A percentile compares a stretch with the other conserved stretches of the same genome.
Evolutionary conservation across 2,113 vertebrate genomes (phyloP).

Genomic region (Pardalotus punctatus): DNA sequence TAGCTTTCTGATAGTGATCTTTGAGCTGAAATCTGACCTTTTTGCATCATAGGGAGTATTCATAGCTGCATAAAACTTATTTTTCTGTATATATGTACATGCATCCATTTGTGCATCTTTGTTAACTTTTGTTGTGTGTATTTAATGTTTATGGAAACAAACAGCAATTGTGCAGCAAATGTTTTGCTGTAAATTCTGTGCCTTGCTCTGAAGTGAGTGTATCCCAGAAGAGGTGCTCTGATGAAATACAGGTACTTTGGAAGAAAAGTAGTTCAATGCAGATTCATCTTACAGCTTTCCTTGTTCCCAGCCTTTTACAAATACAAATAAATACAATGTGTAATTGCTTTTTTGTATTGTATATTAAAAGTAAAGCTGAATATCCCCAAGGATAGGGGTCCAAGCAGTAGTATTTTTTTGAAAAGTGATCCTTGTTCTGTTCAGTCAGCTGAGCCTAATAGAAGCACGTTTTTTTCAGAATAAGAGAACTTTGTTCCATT

Average conservation of each 20-base stretch:
- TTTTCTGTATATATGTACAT: not conserved
- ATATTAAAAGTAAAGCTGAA: not conserved
- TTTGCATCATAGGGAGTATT: not conserved
- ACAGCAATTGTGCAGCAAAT: not conserved
- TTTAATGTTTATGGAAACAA: not conserved
- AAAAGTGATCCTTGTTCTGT: not conserved
- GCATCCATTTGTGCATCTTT: not conserved
- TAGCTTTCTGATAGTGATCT: not conserved
- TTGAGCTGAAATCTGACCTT: not conserved
- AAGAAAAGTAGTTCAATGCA: not conserved
- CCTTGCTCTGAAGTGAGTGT: not conserved
- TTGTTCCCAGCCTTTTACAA: not conserved
- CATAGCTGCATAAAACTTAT: not conserved
- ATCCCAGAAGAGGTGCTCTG: not conserved
- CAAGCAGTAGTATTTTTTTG: not conserved
- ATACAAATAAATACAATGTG: fast-evolving
- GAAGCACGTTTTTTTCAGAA: not conserved
- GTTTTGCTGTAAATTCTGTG: not conserved
- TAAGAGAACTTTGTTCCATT: not conserved
- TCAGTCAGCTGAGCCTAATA: not conserved
- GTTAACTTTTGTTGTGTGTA: not conserved
- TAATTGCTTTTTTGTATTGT: not conserved
- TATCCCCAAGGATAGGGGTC: not conserved
- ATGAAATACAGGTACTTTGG: not conserved
- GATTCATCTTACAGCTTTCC: not conserved